Evolutionary conservation across 2,113 vertebrate genomes (phyloP), one percentile per base, ranked within the genome.

Genomic region (Glaucidium brasilianum): DNA sequence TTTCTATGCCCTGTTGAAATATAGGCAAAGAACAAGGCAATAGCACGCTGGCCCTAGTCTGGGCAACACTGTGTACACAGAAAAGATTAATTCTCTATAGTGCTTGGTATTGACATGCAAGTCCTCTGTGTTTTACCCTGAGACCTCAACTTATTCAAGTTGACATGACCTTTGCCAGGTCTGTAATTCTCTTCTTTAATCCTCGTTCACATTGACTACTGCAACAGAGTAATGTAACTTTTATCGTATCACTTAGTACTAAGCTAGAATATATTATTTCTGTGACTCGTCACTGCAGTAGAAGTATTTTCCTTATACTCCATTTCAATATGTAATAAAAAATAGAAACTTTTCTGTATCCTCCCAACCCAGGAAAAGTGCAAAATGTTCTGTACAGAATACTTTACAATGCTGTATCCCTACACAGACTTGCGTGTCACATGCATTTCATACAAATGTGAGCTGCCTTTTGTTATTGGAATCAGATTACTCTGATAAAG

Each of bases 401-500:
- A 15, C n/a, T 95, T 95, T 87, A 92, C 0, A 3, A 27, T 91
- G 27, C 29, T 81, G 20, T 74, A 79, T 68, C 64, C 41, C 29
- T 84, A 53, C 34, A 41, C 55, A 85, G 52, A 34, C 60, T 67
- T 66, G 30, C 1, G 7, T 85, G 39, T 77, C 71, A 47, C 23
- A 3, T 32, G 43, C 69, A 35, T 83, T 84, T 84, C 53, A 23
- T 34, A 63, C 69, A 59, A 73, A 59, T 58, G 15, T 32, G 47
- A 83, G 43, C 52, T 58, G 49, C 64, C 68, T 66, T 58, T 68
- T 87, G 66, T 95, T 95, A 91, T 12, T 45, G 74, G 58, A 73
- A 73, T 94, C 35, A 19, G 34, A 49, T 94, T 90, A 52, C 84
- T 89, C 53, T 95, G 84, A 73, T 91, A 89, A 94, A 76, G 81